Base-by-base conservation (phyloP, 1,140 invertebrate species). In the Penaeus chinensis region DNA sequence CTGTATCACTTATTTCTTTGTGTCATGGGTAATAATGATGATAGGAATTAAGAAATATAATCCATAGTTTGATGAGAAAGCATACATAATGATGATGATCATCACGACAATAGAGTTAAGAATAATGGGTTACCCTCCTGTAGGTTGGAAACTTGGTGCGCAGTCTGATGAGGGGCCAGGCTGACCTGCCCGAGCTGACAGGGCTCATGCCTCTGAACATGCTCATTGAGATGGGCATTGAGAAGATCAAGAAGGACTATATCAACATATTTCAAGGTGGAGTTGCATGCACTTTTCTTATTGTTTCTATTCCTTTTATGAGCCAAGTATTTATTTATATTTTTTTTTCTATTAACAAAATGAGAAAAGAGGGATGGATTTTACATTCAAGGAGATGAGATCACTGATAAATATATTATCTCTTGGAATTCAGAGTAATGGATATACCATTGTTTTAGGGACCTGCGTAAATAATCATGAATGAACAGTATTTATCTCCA, bases 161-260 rank as follows among this genome's bases (percentile, higher is more conserved):
- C 54, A 78, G 80, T 79, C 32, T 89, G 61, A 83, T 82, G 62
- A 80, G 87, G 61, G 80, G 87, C 37, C 79, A 76, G 60, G 74
- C 69, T 62, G 62, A 22, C n/a, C 24, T 89, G 20, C 87, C 82
- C 8, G 60, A 84, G 4, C 81, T 90, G 11, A 69, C 24, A 32
- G 85, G 83, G 27, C 66, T 85, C 24, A 82, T 78, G 60, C 90
- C 90, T 65, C 62, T 90, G 20, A 27, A 74, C 22, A 87, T 90
- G 76, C 82, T 90, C 3, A 82, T 90, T 60, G 90, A 90, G 54
- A 89, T 90, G 77, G 90, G 90, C 5, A 88, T 88, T 77, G 88
- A 90, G 78, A 90, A 90, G 60, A 66, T 90, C 19, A 89, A 89
- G 83, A 79, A 84, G 60, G 90, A 90, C 54, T 90, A 86, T 54